Base-by-base conservation (phyloP, 2,113 vertebrate genomes). In the Laterallus jamaicensis region DNA sequence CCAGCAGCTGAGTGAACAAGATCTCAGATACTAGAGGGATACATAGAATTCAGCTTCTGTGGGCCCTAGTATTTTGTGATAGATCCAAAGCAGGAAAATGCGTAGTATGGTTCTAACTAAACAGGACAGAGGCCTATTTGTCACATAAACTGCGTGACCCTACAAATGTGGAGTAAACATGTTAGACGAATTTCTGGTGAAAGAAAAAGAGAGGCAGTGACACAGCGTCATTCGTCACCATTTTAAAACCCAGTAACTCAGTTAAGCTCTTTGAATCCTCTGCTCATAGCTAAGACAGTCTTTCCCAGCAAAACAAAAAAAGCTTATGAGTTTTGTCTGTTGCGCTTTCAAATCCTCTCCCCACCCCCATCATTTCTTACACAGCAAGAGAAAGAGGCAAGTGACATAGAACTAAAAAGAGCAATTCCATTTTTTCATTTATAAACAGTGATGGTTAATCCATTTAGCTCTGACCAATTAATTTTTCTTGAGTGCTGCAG, bases 1-100 rank as follows among this genome's bases (percentile, higher is more conserved):
- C 82, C 66, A 91, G 92, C 67, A 91, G 78, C 67, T 63, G 62
- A 91, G 82, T 4, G 79, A 93, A 64, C 67, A 76, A 77, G 69
- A 79, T 31, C 54, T 82, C 49, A 73, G 35, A 64, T 31, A 79
- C 25, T 63, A 74, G n/a, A 73, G 21, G 35, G 83, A 90, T 49
- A 93, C 5, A 40, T 4, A 70, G 67, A 92, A 86, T 42, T 42
- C 25, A 26, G 37, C 42, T 74, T 62, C 40, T 4, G 6, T 47
- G 56, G 52, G 54, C 21, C 10, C 3, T 31, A 40, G 35, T 56
- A 37, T 80, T 92, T 78, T 71, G 8, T 11, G 17, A 32, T 15
- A 62, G n/a, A 35, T 35, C 29, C 82, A 42, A 92, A 84, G 44
- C 11, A 75, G 32, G 18, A 76, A 62, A 54, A 70, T 2, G 5